A percentile compares a stretch with the other conserved stretches of the same genome.
phyloP scores from a whole-genome alignment of 2,888 invertebrate genomes.

The Leptopilina drosophilae region DNA sequence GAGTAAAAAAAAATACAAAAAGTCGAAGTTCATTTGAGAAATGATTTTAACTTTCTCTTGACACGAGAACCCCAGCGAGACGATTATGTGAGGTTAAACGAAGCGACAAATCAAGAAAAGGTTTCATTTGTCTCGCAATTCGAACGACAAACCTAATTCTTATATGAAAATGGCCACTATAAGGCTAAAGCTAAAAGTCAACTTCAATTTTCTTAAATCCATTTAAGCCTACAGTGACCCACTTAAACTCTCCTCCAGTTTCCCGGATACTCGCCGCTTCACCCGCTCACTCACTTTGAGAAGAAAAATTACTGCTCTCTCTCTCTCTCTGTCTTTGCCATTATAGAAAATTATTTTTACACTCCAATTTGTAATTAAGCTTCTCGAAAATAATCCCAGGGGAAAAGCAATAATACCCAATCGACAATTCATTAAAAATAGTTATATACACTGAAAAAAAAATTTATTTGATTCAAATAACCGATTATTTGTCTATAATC shows the following conservation, averaged over 20 bases:
- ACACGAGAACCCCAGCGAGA: neutral
- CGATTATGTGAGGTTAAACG: constrained; percentile 21
- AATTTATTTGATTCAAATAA: too few species aligned
- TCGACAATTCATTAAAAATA: too few species aligned
- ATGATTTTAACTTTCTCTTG: neutral
- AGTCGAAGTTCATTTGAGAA: neutral
- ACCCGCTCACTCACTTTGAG: neutral
- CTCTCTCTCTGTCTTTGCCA: neutral
- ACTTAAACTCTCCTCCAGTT: constrained; percentile 23
- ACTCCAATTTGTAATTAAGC: too few species aligned
- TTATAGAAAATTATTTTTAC: constrained; percentile 5
- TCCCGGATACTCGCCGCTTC: neutral
- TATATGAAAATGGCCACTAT: constrained; percentile 27
- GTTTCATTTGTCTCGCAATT: constrained; percentile 18
- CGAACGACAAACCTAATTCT: constrained; percentile 23
- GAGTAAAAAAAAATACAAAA: too few species aligned
- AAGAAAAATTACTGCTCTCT: constrained; percentile 3
- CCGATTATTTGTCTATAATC: too few species aligned
- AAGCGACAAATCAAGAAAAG: constrained; percentile 35
- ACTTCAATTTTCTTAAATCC: constrained; percentile 36
- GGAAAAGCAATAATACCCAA: too few species aligned
- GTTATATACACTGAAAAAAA: too few species aligned
- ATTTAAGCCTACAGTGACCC: constrained; percentile 29
- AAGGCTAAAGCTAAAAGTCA: constrained; percentile 31
- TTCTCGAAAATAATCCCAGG: too few species aligned